Percentiles rank a stretch among this genome's conserved stretches.
These are phyloP conservation scores for Sialia sialis DNA, from an alignment of 2,113 vertebrate genomes.

Conservation along the genomic window DNA sequence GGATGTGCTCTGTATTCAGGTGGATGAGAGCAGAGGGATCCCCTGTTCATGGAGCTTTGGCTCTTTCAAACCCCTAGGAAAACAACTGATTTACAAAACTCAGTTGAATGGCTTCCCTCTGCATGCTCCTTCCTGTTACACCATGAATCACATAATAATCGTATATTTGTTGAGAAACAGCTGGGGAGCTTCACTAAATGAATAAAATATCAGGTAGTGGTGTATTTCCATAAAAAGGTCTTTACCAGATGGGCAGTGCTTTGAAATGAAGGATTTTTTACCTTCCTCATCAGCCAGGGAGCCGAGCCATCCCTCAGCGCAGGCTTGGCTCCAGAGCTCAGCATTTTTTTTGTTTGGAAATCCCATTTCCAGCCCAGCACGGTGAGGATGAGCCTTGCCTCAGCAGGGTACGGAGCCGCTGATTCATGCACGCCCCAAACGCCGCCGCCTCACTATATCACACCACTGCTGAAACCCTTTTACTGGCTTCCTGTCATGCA, in stretches of 20 bases:
- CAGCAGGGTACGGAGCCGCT: neutral
- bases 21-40: neutral
- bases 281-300: neutral
- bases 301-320: neutral
- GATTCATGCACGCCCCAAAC: neutral
- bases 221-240: neutral
- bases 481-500: slow-evolving; percentile 52
- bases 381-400: neutral
- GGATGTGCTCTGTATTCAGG: neutral
- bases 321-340: neutral
- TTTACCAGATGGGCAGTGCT: neutral
- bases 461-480: neutral
- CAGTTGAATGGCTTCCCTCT: neutral
- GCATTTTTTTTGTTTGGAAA: neutral
- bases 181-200: neutral
- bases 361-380: neutral
- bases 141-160: neutral
- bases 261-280: neutral
- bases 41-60: neutral
- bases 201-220: neutral
- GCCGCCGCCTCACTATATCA: neutral
- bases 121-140: neutral
- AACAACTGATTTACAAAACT: neutral
- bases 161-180: slow-evolving; percentile 23
- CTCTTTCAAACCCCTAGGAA: neutral